Percentiles rank a stretch among this genome's conserved stretches.
Conservation (phyloP, 2,888 invertebrate genomes). For the Euzophera pinguis region DNA sequence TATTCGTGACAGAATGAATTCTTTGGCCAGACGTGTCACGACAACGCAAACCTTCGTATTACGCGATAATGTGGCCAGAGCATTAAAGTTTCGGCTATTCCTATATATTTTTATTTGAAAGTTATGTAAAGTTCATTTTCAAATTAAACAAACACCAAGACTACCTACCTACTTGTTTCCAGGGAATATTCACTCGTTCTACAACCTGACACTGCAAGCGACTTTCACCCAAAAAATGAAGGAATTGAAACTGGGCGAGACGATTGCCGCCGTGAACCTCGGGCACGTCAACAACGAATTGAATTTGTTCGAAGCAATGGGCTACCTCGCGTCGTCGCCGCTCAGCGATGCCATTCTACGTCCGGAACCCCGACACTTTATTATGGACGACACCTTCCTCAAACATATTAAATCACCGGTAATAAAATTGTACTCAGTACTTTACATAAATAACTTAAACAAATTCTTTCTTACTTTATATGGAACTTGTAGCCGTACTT, state of each 20-base stretch:
- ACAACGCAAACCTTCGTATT: too few species aligned
- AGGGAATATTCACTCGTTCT: conserved; percentile 60
- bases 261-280: conserved; percentile 43
- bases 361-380: conserved; percentile 73
- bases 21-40: too few species aligned
- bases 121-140: too few species aligned
- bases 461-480: too few species aligned
- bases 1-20: too few species aligned
- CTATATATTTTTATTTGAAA: too few species aligned
- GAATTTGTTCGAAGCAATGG: conserved; percentile 81
- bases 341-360: conserved; percentile 79
- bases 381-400: conserved; percentile 25
- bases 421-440: conserved; percentile 4
- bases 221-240: conserved; percentile 59
- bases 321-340: conserved; percentile 79
- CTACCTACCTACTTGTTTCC: conserved; percentile 25
- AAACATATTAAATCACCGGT: conserved; percentile 45
- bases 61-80: too few species aligned
- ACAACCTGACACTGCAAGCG: conserved; percentile 53
- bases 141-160: too few species aligned
- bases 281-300: conserved; percentile 71
- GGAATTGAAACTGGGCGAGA: conserved; percentile 46
- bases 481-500: too few species aligned
- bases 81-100: too few species aligned
- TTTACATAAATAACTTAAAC: too few species aligned